A percentile compares a stretch with the other conserved stretches of the same genome.
Conservation (phyloP, 2,113 vertebrate species). For the Okapia johnstoni region DNA sequence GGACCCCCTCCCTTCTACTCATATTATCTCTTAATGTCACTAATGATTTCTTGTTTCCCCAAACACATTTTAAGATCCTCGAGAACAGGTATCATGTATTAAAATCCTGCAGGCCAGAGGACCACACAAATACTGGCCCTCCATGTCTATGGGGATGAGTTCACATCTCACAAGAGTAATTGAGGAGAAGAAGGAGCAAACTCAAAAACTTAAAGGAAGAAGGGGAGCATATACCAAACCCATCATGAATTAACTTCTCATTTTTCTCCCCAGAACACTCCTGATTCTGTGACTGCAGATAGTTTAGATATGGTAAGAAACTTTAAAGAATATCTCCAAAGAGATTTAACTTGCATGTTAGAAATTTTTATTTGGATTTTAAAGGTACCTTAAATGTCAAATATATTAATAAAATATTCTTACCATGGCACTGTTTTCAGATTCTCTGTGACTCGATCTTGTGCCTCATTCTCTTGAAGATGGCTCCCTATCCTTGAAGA, state of each 20-base stretch:
- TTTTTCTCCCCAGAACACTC: conserved; percentile 27
- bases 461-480: neutral
- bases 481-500: neutral
- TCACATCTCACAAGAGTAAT: neutral
- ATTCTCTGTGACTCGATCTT: neutral
- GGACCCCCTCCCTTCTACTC: neutral
- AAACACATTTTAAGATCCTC: neutral
- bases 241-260: neutral
- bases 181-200: neutral
- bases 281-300: neutral
- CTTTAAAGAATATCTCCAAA: neutral
- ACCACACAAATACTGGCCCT: neutral
- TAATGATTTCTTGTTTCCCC: neutral
- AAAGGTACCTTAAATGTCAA: neutral
- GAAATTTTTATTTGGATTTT: neutral
- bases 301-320: conserved; percentile 57
- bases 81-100: neutral
- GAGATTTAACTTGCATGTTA: neutral
- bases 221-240: neutral
- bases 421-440: neutral
- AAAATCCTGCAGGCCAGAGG: neutral
- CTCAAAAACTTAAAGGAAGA: neutral
- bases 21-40: neutral
- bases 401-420: neutral
- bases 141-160: neutral